Conservation (phyloP, 2,113 vertebrate genomes). For the Micronycteris hirsuta region DNA sequence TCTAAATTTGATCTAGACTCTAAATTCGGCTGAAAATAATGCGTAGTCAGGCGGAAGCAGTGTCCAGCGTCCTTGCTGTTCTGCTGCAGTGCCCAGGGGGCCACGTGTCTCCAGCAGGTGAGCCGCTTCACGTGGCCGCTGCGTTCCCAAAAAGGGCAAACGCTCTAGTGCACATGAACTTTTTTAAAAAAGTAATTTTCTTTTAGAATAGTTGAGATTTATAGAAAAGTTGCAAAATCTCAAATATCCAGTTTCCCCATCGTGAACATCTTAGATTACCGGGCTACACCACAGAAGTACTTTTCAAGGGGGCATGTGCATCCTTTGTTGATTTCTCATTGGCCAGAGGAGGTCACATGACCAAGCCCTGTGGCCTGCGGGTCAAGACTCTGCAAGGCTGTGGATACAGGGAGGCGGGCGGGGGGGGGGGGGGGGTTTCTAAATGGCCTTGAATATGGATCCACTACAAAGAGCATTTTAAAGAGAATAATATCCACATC, state of each 20-base stretch:
- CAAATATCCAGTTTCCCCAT: rapidly evolving
- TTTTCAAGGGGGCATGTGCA: background rate
- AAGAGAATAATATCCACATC: background rate
- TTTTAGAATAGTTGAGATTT: background rate
- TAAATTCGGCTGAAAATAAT: background rate
- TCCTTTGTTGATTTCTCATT: background rate
- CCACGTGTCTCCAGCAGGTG: background rate
- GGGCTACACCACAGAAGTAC: rapidly evolving
- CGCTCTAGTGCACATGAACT: background rate
- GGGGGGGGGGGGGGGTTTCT: rapidly evolving
- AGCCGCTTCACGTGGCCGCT: background rate
- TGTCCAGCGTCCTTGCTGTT: background rate
- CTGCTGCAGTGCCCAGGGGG: background rate
- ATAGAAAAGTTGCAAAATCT: background rate
- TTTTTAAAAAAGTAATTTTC: background rate
- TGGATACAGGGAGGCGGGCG: too few species aligned
- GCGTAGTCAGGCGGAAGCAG: background rate
- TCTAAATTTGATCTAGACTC: background rate
- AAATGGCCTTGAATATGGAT: rapidly evolving
- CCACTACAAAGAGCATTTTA: background rate
- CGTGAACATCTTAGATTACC: rapidly evolving
- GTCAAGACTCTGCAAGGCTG: rapidly evolving
- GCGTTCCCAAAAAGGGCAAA: background rate
- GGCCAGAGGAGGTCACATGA: background rate
- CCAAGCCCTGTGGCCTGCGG: background rate